Base-by-base conservation (phyloP, 2,888 invertebrate species). In the Lagria hirta region DNA sequence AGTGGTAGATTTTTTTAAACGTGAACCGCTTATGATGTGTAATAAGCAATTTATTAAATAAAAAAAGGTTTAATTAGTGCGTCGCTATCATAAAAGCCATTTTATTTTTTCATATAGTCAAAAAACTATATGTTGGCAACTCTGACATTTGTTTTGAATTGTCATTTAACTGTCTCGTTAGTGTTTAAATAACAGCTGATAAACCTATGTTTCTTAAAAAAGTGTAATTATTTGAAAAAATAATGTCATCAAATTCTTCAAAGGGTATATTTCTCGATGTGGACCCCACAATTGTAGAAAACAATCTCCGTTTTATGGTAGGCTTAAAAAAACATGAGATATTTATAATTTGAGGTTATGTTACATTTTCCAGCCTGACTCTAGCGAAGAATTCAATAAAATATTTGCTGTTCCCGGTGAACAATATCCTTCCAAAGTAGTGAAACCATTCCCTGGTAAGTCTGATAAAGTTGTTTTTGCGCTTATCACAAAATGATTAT, bases 361-460 rank as follows among this genome's bases (percentile, higher is more conserved):
- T 43, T 7, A 20, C 46, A 38, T 30, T n/a, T 41, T 52, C 21
- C 59, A 63, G 53, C 45, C 80, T 78, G 77, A 79, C 57, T 73
- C 78, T 3, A 68, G 78, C 11, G 81, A 82, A 59, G 80, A 82
- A 49, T 66, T 84, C 7, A 77, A 77, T 46, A 78, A 80, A 58
- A 68, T 81, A 21, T 73, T 83, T 35, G 52, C 48, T 16, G 43
- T 46, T 14, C 37, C 32, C 11, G 37, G 36, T n/a, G 36, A 47
- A 10, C 48, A 75, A 46, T 60, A 66, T 26, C 82, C 83, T 14
- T 79, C 76, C 2, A 81, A 81, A 64, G 70, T 82, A 42, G 78
- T 86, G 2, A 82, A 81, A 65, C 86, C 86, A 21, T 74, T 65
- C 47, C 82, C 86, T 68, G 86, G 86, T 84, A 75, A 72, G 57